Conservation (phyloP, 2,797 vertebrate genomes). For the Sarcophilus harrisii region DNA sequence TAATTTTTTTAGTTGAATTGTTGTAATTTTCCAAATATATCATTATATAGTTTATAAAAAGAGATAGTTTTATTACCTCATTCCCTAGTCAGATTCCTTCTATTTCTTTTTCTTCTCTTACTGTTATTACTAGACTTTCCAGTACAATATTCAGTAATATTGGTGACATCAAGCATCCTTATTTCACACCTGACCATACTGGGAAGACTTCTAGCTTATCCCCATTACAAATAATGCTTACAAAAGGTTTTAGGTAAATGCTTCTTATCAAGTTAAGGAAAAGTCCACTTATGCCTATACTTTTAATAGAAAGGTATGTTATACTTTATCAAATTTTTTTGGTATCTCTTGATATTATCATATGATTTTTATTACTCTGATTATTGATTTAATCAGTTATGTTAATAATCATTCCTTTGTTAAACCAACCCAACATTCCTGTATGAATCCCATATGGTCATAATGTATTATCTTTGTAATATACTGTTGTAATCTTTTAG, state of each 20-base stretch:
- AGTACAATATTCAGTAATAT: background rate
- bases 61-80: background rate
- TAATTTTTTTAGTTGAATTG: background rate
- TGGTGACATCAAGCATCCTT: background rate
- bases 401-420: background rate
- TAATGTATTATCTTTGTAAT: background rate
- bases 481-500: background rate
- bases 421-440: background rate
- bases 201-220: background rate
- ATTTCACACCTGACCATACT: background rate
- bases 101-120: background rate
- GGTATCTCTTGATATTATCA: background rate
- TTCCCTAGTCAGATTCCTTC: background rate
- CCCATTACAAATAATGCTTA: background rate
- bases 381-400: background rate
- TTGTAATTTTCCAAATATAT: background rate
- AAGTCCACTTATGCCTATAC: background rate
- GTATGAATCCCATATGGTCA: too few species aligned
- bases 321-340: background rate
- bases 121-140: background rate
- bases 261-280: background rate
- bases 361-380: background rate
- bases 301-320: background rate
- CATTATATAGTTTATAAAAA: background rate
- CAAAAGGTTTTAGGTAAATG: background rate